phyloP scores from a whole-genome alignment of 2,797 vertebrate species.

The Menidia menidia region DNA sequence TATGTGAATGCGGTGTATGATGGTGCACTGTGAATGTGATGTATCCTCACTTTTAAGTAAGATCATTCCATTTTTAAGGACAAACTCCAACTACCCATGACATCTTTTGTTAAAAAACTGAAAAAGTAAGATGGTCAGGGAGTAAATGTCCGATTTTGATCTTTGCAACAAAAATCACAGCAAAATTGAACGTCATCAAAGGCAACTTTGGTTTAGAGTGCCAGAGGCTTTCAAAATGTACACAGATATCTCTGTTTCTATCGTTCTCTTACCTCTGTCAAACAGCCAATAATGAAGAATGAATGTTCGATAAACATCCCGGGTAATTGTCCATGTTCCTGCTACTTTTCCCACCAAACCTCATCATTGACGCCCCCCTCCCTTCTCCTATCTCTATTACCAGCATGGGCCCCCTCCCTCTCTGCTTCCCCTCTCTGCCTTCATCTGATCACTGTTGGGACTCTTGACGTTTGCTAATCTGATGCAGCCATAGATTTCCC shows the following conservation, averaged over 20 bases:
- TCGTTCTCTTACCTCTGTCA: not conserved
- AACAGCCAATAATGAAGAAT: too few relatives aligned
- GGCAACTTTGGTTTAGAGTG: slow-evolving; percentile 3
- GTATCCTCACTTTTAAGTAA: slow-evolving; percentile 15
- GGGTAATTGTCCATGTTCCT: slow-evolving; percentile 31
- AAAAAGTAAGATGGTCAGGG: not conserved
- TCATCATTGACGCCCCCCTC: slow-evolving; percentile 13
- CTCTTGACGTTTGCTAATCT: slow-evolving; percentile 71
- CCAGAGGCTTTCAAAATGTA: not conserved
- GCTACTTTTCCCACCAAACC: slow-evolving; percentile 47
- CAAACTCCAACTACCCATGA: slow-evolving; percentile 9
- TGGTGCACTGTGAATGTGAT: slow-evolving; percentile 2
- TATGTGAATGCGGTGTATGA: slow-evolving; percentile 3
- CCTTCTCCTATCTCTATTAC: slow-evolving; percentile 45
- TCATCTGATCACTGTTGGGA: slow-evolving; percentile 55
- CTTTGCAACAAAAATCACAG: not conserved
- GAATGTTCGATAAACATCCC: not conserved
- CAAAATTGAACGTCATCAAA: not conserved
- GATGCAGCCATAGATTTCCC: slow-evolving; percentile 72
- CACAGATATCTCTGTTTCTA: not conserved
- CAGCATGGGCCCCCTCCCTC: slow-evolving; percentile 44
- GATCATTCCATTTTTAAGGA: slow-evolving; percentile 34
- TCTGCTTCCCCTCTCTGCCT: slow-evolving; percentile 24
- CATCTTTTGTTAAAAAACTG: slow-evolving; percentile 6
- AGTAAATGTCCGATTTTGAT: not conserved